Percentiles rank a stretch among this genome's conserved stretches.
phyloP scores from a whole-genome alignment of 2,888 invertebrate species.

The Orgyia antiqua region DNA sequence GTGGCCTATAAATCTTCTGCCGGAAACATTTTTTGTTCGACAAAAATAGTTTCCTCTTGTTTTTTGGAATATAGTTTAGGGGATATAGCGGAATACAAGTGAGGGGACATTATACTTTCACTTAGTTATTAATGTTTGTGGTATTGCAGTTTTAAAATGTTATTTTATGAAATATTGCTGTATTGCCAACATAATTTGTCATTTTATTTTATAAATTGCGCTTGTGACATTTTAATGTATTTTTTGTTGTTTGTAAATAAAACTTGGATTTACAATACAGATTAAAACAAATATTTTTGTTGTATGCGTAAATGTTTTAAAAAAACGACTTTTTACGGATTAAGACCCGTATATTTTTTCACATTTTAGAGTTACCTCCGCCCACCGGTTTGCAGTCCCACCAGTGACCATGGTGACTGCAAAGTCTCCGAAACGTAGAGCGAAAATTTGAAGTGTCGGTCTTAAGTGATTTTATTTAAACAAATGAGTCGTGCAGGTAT shows the following conservation, averaged over 20 bases:
- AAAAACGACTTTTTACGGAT: too few species aligned
- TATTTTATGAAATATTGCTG: constrained; percentile 32
- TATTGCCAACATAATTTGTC: constrained; percentile 30
- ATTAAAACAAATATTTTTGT: too few species aligned
- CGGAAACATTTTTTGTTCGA: constrained; percentile 73
- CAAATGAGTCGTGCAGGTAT: too few species aligned
- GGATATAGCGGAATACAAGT: constrained; percentile 16
- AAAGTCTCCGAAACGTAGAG: too few species aligned
- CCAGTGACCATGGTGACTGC: too few species aligned
- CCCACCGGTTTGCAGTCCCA: too few species aligned
- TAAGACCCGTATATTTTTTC: too few species aligned
- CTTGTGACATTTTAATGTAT: constrained; percentile 5
- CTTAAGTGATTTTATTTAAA: too few species aligned
- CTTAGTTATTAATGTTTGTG: constrained; percentile 49
- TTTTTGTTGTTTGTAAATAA: too few species aligned
- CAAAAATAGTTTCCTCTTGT: constrained; percentile 74
- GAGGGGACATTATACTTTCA: constrained; percentile 32
- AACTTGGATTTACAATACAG: neutral
- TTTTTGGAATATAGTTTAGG: constrained; percentile 53
- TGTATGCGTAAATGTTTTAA: too few species aligned
- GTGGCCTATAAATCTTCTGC: constrained; percentile 64
- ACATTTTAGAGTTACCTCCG: too few species aligned
- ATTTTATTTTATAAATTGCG: constrained; percentile 26
- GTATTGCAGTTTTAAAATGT: constrained; percentile 41
- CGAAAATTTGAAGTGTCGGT: too few species aligned